Percentiles rank a stretch among this genome's conserved stretches.
Conservation (phyloP, 2,888 invertebrate genomes). For the Crepidodera aurea region DNA sequence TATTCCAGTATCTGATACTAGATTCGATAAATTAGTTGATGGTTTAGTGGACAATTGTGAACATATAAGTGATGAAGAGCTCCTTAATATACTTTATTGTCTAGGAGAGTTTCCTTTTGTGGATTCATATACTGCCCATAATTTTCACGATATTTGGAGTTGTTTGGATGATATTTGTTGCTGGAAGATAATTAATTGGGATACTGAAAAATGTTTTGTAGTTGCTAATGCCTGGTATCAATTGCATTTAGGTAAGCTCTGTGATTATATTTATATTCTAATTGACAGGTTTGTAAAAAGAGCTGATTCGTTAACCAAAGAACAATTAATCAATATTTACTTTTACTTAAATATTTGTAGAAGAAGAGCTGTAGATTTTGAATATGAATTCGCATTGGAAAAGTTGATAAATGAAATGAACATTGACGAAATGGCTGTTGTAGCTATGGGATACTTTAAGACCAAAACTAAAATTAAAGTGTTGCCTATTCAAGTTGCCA, state of each 20-base stretch:
- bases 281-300: slow-evolving; percentile 67
- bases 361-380: slow-evolving; percentile 68
- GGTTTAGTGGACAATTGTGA: slow-evolving; percentile 64
- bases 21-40: slow-evolving; percentile 58
- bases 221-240: slow-evolving; percentile 72
- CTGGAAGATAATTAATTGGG: slow-evolving; percentile 63
- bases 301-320: slow-evolving; percentile 66
- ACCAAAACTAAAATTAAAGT: slow-evolving; percentile 70
- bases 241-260: slow-evolving; percentile 61
- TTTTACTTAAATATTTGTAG: slow-evolving; percentile 72
- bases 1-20: slow-evolving; percentile 52
- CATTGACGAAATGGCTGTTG: slow-evolving; percentile 73
- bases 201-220: slow-evolving; percentile 65
- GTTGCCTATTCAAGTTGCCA: slow-evolving; percentile 61
- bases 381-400: slow-evolving; percentile 69
- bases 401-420: slow-evolving; percentile 66
- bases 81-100: slow-evolving; percentile 65
- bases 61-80: slow-evolving; percentile 66
- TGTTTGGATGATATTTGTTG: slow-evolving; percentile 73
- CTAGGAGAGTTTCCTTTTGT: slow-evolving; percentile 66
- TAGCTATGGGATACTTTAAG: slow-evolving; percentile 82
- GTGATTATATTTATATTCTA: slow-evolving; percentile 66
- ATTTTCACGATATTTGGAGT: slow-evolving; percentile 72
- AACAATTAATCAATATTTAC: slow-evolving; percentile 72
- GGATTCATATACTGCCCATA: slow-evolving; percentile 64